Conservation (phyloP, 2,888 invertebrate genomes). For the Portevinia maculata region DNA sequence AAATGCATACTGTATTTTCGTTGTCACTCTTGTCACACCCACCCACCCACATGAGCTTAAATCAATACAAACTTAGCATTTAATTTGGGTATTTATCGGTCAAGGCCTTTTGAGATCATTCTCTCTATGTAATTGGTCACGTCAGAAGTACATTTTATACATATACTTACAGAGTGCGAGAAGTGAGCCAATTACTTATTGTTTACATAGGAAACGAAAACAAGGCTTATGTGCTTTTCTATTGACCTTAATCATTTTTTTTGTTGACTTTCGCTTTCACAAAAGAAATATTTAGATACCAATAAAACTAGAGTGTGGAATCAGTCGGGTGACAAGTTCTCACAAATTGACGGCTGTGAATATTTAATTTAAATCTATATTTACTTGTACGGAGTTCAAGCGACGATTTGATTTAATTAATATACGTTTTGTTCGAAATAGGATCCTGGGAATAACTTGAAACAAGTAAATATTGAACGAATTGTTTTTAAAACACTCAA, state of each 20-base stretch:
- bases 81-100: constrained; percentile 52
- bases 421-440: not conserved
- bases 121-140: constrained; percentile 2
- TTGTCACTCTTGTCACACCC: not conserved
- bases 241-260: constrained; percentile 21
- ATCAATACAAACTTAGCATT: constrained; percentile 11
- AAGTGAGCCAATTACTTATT: constrained; percentile 19
- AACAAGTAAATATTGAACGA: constrained; percentile 7
- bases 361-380: constrained; percentile 36
- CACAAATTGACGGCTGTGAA: constrained; percentile 25
- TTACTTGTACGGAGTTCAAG: no score
- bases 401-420: constrained; percentile 4
- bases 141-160: not conserved
- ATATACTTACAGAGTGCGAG: not conserved
- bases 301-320: constrained; percentile 11
- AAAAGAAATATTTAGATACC: not conserved
- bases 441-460: constrained; percentile 1
- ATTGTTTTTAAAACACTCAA: not conserved
- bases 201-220: constrained; percentile 46
- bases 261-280: constrained; percentile 36
- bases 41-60: not conserved
- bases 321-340: constrained; percentile 31
- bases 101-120: constrained; percentile 53
- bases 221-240: constrained; percentile 9
- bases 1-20: not conserved